phyloP scores from a whole-genome alignment of 2,888 invertebrate species.

The Harpalus rubripes region DNA sequence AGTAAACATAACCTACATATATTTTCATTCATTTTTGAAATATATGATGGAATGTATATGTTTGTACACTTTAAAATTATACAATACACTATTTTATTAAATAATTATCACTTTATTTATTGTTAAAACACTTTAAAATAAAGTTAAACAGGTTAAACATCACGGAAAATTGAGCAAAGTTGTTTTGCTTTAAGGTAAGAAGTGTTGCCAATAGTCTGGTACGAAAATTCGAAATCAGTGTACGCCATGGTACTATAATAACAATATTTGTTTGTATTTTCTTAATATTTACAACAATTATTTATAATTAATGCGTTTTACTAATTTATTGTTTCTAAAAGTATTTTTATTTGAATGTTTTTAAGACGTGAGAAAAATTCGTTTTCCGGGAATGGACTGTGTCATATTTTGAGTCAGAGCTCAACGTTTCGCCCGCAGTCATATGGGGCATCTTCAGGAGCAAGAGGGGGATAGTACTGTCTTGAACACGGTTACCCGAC shows the following conservation, averaged over 20 bases:
- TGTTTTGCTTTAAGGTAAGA: not conserved
- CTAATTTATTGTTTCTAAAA: too few species aligned
- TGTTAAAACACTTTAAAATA: not conserved
- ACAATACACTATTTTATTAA: conserved; percentile 14
- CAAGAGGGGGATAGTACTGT: too few species aligned
- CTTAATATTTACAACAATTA: not conserved
- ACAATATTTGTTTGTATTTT: not conserved
- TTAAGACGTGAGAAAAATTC: too few species aligned
- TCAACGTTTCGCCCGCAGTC: too few species aligned
- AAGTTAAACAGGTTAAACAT: too few species aligned
- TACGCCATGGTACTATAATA: not conserved
- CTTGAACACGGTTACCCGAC: too few species aligned
- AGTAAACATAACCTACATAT: conserved; percentile 59
- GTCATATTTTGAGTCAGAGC: too few species aligned
- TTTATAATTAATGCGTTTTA: too few species aligned
- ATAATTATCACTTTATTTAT: not conserved
- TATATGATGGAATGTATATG: not conserved
- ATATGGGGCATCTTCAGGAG: too few species aligned
- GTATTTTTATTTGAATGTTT: too few species aligned
- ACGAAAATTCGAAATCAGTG: not conserved
- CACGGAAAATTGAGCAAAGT: not conserved
- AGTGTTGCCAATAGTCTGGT: not conserved
- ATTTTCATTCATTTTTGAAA: conserved; percentile 36
- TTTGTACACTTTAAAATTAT: not conserved
- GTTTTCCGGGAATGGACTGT: too few species aligned